Percentiles rank a stretch among this genome's conserved stretches.
These are phyloP conservation scores for Oncopodura yosiiana DNA, from an alignment of 1,140 invertebrate genomes.

Conservation along the genomic window DNA sequence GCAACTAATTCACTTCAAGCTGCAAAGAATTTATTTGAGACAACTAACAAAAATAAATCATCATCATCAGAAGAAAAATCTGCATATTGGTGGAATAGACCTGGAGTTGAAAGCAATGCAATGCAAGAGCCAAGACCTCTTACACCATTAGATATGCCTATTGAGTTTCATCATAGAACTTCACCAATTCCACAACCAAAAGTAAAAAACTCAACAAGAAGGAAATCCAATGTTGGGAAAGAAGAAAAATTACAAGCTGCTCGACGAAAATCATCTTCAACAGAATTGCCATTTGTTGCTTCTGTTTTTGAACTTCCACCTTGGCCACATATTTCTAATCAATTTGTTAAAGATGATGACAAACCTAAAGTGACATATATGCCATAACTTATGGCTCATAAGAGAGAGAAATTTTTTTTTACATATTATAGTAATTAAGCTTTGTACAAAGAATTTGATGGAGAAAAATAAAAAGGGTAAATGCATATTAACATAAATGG, in stretches of 20 bases:
- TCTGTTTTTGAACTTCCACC: constrained; percentile 14
- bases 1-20: too few relatives aligned
- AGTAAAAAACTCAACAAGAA: not conserved
- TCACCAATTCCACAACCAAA: not conserved
- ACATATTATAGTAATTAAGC: too few relatives aligned
- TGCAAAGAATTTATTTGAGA: too few relatives aligned
- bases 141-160: not conserved
- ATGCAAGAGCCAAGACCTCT: not conserved
- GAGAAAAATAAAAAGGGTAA: too few relatives aligned
- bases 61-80: not conserved
- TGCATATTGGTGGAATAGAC: not conserved
- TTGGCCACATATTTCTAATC: constrained; percentile 21
- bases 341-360: too few relatives aligned
- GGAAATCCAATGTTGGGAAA: not conserved
- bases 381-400: too few relatives aligned
- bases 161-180: not conserved
- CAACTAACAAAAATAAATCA: too few relatives aligned
- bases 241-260: too few relatives aligned
- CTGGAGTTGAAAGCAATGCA: not conserved
- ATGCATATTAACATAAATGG: too few relatives aligned
- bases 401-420: too few relatives aligned
- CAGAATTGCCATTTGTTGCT: constrained; percentile 4
- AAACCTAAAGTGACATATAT: too few relatives aligned
- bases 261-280: not conserved
- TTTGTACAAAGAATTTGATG: too few relatives aligned